Percentiles rank a stretch among this genome's conserved stretches.
These are phyloP conservation scores for Sarcophaga subvicina DNA, from an alignment of 2,888 invertebrate species.

Conservation along the genomic window DNA sequence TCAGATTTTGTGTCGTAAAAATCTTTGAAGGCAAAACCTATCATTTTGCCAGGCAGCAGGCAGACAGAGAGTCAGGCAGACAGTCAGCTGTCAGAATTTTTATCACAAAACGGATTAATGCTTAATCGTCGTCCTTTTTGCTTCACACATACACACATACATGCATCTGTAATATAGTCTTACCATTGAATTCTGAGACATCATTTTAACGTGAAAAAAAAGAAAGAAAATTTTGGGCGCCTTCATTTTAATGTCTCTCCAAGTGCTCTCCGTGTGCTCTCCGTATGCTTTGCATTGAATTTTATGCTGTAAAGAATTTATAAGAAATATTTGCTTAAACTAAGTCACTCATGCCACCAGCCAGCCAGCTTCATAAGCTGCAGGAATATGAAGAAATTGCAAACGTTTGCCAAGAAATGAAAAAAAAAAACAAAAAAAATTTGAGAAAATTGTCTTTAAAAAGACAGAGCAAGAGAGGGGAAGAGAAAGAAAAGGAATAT, in stretches of 20 bases:
- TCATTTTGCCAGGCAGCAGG: no score
- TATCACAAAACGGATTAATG: no score
- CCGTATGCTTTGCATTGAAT: not conserved
- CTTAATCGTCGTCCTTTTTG: no score
- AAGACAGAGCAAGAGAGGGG: not conserved
- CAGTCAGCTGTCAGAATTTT: no score
- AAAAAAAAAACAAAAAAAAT: not conserved
- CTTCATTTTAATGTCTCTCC: not conserved
- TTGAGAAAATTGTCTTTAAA: not conserved
- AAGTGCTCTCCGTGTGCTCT: not conserved
- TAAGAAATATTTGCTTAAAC: slow-evolving; percentile 18
- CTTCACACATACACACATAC: no score
- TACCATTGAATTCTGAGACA: slow-evolving; percentile 13
- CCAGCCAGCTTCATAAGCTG: not conserved
- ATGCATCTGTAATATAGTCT: no score
- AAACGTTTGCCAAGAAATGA: slow-evolving; percentile 35
- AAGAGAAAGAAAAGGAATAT: not conserved
- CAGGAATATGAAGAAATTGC: slow-evolving; percentile 13
- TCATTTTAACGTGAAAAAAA: not conserved
- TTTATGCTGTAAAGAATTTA: not conserved
- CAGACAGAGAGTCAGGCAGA: no score
- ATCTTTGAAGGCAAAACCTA: no score
- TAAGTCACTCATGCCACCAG: not conserved
- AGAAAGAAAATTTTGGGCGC: no score
- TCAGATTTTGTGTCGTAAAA: no score